Evolutionary conservation across 2,888 invertebrate genomes (phyloP).

Genomic region (Synanthedon vespiformis): DNA sequence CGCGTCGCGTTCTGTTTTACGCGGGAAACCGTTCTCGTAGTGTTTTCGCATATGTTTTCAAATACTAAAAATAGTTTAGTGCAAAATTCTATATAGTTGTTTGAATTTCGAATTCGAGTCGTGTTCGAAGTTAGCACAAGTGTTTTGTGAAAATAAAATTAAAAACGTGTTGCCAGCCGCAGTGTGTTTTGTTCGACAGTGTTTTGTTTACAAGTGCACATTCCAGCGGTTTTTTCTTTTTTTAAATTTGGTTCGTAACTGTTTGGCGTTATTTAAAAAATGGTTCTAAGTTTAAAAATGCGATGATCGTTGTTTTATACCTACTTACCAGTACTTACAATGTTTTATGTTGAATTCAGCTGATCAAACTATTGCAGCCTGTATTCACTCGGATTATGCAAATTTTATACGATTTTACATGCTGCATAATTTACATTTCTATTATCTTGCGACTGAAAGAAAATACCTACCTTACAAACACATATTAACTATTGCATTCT

Average conservation of each 20-base stretch:
- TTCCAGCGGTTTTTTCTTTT: not conserved
- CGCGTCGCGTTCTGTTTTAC: slow-evolving; percentile 27
- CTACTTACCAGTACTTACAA: too few relatives aligned
- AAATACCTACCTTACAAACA: not conserved
- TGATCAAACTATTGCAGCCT: slow-evolving; percentile 25
- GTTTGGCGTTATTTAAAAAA: not conserved
- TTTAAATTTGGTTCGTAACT: not conserved
- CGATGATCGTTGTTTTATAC: not conserved
- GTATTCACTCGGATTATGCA: slow-evolving; percentile 26
- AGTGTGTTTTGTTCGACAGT: not conserved
- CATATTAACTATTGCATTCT: too few relatives aligned
- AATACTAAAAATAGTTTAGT: not conserved
- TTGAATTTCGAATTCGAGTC: not conserved
- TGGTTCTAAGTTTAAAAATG: not conserved
- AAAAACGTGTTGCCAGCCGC: not conserved
- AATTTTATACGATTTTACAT: slow-evolving; percentile 14
- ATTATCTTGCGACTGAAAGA: slow-evolving; percentile 13
- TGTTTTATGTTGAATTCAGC: slow-evolving; percentile 15
- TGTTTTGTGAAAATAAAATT: not conserved
- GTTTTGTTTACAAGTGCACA: not conserved
- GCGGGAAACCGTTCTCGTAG: slow-evolving; percentile 33
- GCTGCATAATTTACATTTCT: slow-evolving; percentile 33
- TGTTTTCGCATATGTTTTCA: not conserved
- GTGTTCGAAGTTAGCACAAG: not conserved
- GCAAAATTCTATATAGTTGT: not conserved